Base-by-base conservation (phyloP, 2,888 invertebrate genomes). In the Galerucella nymphaeae region DNA sequence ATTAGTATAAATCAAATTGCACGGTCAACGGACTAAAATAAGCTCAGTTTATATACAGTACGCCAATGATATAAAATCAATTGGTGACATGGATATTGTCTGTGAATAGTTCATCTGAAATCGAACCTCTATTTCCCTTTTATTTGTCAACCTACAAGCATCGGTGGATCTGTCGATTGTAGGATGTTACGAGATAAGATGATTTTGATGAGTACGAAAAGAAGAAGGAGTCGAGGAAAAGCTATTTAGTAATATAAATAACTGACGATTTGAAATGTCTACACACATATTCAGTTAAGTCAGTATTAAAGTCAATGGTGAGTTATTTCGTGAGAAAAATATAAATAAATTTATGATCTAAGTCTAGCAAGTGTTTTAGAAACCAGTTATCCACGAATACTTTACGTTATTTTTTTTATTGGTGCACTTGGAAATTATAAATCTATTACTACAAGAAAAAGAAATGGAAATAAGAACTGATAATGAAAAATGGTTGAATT, bases 41-140 rank as follows among this genome's bases (percentile, higher is more conserved):
- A 9, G n/a, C 16, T 18, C n/a, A 1, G 18, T 59, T n/a, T 18
- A 41, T 50, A 41, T 48, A 30, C 59, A 30, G 48, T 50, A 70
- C 57, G 63, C 42, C 42, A 16, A 63, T 57, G 57, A 57, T 18
- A 4, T 42, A 13, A 64, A 18, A 57, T 62, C 41, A 10, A 74
- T 77, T 74, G 73, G 71, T 73, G 72, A 75, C 73, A 75, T 73
- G 72, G 74, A 79, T 77, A 77, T 80, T 80, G 80, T 80, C 78
- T 77, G 77, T 79, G 76, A 80, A 80, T 80, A 77, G 79, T 78
- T 78, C 78, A 80, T 78, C 77, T 77, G 77, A 74, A 72, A 80
- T 73, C 79, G 79, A 79, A 78, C 77, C 53, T 53, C 63, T 55
- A 63, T 69, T 69, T 69, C 69, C 69, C 55, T 62, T 69, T 61